These are phyloP conservation scores for Alaudala cheleensis DNA, from an alignment of 2,113 vertebrate species.

Conservation along the genomic window DNA sequence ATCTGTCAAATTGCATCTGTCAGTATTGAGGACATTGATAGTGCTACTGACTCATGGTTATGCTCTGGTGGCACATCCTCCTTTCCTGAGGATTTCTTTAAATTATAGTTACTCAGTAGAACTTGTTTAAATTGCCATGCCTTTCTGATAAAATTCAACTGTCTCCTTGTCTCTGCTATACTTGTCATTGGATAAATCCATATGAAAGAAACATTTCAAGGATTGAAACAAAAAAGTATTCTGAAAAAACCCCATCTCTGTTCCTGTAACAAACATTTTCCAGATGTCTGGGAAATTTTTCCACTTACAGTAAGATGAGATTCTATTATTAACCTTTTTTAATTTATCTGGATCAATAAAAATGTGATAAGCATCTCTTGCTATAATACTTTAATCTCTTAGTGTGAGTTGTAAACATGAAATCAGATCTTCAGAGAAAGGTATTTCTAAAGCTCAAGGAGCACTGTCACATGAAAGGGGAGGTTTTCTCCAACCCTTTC, in stretches of 20 bases:
- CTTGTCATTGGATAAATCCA: background rate
- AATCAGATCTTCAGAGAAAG: background rate
- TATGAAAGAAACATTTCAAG: background rate
- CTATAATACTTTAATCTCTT: background rate
- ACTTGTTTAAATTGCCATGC: background rate
- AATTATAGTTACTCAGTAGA: background rate
- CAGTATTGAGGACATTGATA: background rate
- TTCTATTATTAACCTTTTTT: background rate
- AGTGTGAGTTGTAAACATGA: background rate
- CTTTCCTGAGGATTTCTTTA: background rate
- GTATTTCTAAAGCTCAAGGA: background rate
- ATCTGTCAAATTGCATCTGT: background rate
- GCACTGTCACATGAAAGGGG: rapidly evolving
- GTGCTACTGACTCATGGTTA: background rate
- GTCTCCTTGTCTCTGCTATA: background rate
- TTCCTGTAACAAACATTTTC: background rate
- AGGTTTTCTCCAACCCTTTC: background rate
- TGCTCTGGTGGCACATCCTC: background rate
- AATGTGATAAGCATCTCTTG: background rate
- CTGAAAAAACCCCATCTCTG: background rate
- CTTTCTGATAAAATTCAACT: background rate
- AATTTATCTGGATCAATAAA: background rate
- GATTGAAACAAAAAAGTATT: background rate
- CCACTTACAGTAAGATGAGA: background rate
- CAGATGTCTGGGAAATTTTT: background rate